Evolutionary conservation across 2,113 vertebrate genomes (phyloP).

Genomic region (Trinectes maculatus): DNA sequence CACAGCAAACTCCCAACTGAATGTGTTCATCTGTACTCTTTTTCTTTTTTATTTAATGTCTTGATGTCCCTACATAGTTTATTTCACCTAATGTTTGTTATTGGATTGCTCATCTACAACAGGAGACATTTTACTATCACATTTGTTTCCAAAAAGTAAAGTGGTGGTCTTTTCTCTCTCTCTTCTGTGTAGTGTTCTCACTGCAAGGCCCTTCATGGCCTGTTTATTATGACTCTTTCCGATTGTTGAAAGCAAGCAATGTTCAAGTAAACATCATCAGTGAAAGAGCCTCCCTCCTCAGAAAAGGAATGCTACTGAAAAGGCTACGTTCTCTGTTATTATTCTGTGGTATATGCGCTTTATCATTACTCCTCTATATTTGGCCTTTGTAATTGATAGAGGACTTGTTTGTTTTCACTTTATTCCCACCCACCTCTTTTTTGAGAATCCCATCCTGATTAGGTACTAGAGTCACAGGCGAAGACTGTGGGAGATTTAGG

Average conservation of each 20-base stretch:
- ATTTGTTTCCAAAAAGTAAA: neutral
- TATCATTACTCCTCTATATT: constrained; percentile 55
- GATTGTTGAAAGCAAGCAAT: constrained; percentile 63
- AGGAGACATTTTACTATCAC: constrained; percentile 1
- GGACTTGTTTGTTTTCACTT: constrained; percentile 59
- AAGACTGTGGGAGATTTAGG: constrained; percentile 50
- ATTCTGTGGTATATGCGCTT: constrained; percentile 50
- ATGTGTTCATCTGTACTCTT: neutral
- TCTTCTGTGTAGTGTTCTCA: neutral
- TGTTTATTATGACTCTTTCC: constrained; percentile 69
- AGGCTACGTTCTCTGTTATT: constrained; percentile 41
- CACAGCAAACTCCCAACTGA: neutral
- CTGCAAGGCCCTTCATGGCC: constrained; percentile 23
- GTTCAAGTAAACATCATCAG: constrained; percentile 63
- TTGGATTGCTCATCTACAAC: neutral
- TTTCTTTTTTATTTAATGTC: neutral
- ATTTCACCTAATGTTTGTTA: neutral
- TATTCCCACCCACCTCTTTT: constrained; percentile 33
- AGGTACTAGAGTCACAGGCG: constrained; percentile 12
- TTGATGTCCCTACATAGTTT: neutral
- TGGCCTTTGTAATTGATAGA: constrained; percentile 65
- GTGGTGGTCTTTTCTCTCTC: constrained; percentile 1
- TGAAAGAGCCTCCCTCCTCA: constrained; percentile 33
- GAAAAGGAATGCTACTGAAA: constrained; percentile 36
- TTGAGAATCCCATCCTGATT: constrained; percentile 36